Evolutionary conservation across 2,797 vertebrate species (phyloP).

Genomic region (Melanotaenia trifasciata): DNA sequence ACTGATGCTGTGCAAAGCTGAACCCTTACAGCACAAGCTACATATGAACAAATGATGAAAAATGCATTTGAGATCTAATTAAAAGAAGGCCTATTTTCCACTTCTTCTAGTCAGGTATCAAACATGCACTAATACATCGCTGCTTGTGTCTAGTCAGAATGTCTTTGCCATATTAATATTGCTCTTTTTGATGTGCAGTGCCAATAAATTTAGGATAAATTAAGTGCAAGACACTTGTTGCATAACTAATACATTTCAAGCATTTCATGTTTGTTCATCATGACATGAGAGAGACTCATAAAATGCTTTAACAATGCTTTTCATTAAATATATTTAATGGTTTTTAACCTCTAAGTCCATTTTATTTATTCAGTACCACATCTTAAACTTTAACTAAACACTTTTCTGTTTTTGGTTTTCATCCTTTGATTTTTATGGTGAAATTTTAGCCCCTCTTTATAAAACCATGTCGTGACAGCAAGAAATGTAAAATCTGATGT

Average conservation of each 20-base stretch:
- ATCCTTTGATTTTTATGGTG: not conserved
- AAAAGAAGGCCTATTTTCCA: too few relatives aligned
- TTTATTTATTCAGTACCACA: not conserved
- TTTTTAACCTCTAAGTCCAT: not conserved
- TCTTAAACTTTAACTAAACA: not conserved
- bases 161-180: too few relatives aligned
- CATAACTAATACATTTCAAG: slow-evolving; percentile 53
- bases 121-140: too few relatives aligned
- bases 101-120: too few relatives aligned
- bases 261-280: slow-evolving; percentile 34
- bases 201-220: too few relatives aligned
- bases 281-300: slow-evolving; percentile 12
- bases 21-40: not conserved
- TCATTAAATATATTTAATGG: too few relatives aligned
- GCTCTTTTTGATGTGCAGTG: too few relatives aligned
- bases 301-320: too few relatives aligned
- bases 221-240: slow-evolving; percentile 31
- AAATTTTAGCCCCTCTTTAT: not conserved
- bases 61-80: not conserved
- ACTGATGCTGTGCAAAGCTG: not conserved
- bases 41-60: not conserved
- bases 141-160: not conserved
- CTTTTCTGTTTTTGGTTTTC: not conserved
- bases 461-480: not conserved
- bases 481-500: slow-evolving; percentile 10